Base-by-base conservation (phyloP, 2,113 vertebrate genomes). In the Gavialis gangeticus region DNA sequence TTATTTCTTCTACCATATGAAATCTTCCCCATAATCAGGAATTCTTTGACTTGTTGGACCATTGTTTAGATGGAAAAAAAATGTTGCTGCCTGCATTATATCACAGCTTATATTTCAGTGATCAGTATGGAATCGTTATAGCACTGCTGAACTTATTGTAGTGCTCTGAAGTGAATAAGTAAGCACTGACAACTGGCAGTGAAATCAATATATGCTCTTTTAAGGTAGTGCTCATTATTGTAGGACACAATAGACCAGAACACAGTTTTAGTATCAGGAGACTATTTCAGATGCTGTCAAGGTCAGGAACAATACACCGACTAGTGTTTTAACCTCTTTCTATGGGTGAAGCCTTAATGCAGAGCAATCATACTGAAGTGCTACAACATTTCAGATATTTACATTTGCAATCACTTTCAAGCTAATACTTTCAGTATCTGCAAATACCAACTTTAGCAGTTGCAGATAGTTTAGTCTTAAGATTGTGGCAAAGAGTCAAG, bases 161-260 rank as follows among this genome's bases (percentile, higher is more conserved):
- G 88, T n/a, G 37, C 91, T 85, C 76, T 89, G 88, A 86, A 96
- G 94, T 92, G 91, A 91, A 11, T 93, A 94, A 94, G 87, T n/a
- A 84, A 93, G 80, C 79, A 78, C 92, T 96, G 95, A 91, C 94
- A 92, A 90, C 30, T 58, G 84, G 84, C 94, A 94, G 93, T 6
- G 12, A 92, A 91, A 96, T 97, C 77, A 21, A 95, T 97, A 85
- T 0, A 4, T 82, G 79, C 93, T 94, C 82, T 14, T 58, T 87
- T 85, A 87, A 96, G 88, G 91, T 21, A 80, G 78, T 84, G 88
- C 94, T 94, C 88, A 30, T 95, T 93, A 94, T 95, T 76, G 71
- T 77, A 66, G 89, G 94, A 67, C 81, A 90, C 91, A 89, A 75
- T 28, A 91, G 89, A 84, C 63, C 90, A 96, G 89, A 89, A 21